A percentile compares a stretch with the other conserved stretches of the same genome.
Conservation (phyloP, 2,888 invertebrate genomes). For the Xylota sylvarum region DNA sequence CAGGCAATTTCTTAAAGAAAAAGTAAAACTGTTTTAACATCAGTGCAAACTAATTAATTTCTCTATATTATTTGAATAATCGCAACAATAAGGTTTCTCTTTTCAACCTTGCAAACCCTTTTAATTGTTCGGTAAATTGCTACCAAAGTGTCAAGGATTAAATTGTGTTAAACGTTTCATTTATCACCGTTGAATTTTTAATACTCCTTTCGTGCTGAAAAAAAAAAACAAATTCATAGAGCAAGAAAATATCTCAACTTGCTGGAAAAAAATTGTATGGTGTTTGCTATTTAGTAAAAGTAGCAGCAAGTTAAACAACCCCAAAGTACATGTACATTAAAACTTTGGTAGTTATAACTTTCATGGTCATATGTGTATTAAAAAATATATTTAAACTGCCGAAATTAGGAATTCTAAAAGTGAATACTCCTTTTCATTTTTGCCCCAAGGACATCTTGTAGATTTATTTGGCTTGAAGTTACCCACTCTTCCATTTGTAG, state of each 20-base stretch:
- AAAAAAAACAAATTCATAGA: not conserved
- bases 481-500: not conserved
- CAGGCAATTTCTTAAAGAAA: not conserved
- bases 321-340: not conserved
- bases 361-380: not conserved
- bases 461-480: constrained; percentile 10
- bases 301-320: not conserved
- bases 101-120: not conserved
- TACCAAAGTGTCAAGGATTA: not conserved
- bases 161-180: not conserved
- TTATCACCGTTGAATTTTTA: not conserved
- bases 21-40: not conserved
- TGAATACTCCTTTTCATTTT: too few relatives aligned
- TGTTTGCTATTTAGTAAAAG: not conserved
- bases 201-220: not conserved
- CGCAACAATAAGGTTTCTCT: not conserved
- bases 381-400: not conserved
- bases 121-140: not conserved
- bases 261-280: not conserved
- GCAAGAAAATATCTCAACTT: not conserved
- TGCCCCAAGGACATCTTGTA: constrained; percentile 10
- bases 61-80: not conserved
- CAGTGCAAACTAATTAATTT: constrained; percentile 2
- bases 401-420: not conserved
- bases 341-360: not conserved